phyloP scores from a whole-genome alignment of 1,140 invertebrate genomes.

The Drosophila lacteicornis region DNA sequence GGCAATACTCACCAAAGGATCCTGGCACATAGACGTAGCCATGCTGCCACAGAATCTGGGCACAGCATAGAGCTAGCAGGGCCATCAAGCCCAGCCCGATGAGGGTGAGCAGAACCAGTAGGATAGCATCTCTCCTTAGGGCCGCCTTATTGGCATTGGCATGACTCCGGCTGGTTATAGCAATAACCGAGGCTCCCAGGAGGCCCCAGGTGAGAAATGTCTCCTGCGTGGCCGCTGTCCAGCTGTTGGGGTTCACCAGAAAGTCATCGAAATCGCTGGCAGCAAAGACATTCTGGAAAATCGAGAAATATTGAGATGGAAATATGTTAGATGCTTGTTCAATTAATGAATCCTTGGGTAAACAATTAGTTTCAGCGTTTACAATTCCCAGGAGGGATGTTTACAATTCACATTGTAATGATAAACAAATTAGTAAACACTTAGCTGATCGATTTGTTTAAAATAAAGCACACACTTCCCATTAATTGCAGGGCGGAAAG shows the following conservation, averaged over 20 bases:
- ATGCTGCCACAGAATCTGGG: slow-evolving; percentile 89
- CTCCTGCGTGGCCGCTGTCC: slow-evolving; percentile 94
- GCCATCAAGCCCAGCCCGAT: slow-evolving; percentile 90
- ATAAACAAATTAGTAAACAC: slow-evolving; percentile 7
- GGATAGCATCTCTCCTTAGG: slow-evolving; percentile 91
- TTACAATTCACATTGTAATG: background rate
- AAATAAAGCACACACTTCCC: background rate
- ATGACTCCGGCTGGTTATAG: slow-evolving; percentile 89
- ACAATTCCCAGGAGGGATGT: background rate
- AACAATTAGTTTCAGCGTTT: background rate
- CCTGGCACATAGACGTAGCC: slow-evolving; percentile 91
- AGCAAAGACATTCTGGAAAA: slow-evolving; percentile 89
- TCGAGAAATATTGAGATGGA: background rate
- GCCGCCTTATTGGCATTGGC: slow-evolving; percentile 88
- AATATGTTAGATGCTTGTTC: background rate
- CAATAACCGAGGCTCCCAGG: slow-evolving; percentile 92
- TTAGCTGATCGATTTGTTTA: background rate
- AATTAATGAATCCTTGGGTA: background rate
- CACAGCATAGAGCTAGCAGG: slow-evolving; percentile 92
- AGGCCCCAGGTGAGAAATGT: slow-evolving; percentile 95
- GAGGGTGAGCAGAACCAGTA: slow-evolving; percentile 92
- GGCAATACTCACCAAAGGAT: slow-evolving; percentile 91
- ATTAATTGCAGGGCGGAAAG: background rate
- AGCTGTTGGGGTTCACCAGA: slow-evolving; percentile 93
- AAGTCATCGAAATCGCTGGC: slow-evolving; percentile 93